phyloP scores from a whole-genome alignment of 2,113 vertebrate genomes.

The Archocentrus centrarchus region DNA sequence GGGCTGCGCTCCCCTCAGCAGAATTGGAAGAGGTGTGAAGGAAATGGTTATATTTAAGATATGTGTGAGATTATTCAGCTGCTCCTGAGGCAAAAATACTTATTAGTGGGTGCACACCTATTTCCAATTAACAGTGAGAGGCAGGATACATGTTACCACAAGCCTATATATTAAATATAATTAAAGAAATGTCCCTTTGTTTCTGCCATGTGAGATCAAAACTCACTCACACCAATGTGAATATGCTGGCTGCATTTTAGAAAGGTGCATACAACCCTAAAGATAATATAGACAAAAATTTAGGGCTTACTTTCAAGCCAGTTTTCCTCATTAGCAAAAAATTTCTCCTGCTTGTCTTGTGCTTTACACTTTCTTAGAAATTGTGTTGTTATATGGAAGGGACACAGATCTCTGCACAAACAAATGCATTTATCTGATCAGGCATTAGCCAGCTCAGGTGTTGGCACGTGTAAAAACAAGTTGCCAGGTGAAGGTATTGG shows the following conservation, averaged over 20 bases:
- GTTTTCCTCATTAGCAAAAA: too few relatives aligned
- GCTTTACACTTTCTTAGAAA: too few relatives aligned
- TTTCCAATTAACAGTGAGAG: not conserved
- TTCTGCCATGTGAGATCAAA: not conserved
- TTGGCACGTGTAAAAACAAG: not conserved
- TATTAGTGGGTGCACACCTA: too few relatives aligned
- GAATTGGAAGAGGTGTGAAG: slow-evolving; percentile 90
- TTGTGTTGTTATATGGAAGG: too few relatives aligned
- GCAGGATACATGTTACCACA: not conserved
- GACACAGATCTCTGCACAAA: not conserved
- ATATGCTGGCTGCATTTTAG: not conserved
- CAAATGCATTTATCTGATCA: not conserved
- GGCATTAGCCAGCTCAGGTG: not conserved
- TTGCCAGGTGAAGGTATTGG: not conserved
- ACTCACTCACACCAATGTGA: not conserved
- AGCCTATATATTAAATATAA: not conserved
- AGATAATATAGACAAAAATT: too few relatives aligned
- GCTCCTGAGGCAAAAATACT: not conserved
- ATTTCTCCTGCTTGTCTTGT: too few relatives aligned
- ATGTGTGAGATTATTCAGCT: not conserved
- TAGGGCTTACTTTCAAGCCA: too few relatives aligned
- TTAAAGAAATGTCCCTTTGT: not conserved
- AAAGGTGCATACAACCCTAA: not conserved
- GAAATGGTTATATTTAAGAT: not conserved
- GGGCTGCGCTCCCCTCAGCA: slow-evolving; percentile 81